Base-by-base conservation (phyloP, 2,113 vertebrate species). In the Callaeas wilsoni region DNA sequence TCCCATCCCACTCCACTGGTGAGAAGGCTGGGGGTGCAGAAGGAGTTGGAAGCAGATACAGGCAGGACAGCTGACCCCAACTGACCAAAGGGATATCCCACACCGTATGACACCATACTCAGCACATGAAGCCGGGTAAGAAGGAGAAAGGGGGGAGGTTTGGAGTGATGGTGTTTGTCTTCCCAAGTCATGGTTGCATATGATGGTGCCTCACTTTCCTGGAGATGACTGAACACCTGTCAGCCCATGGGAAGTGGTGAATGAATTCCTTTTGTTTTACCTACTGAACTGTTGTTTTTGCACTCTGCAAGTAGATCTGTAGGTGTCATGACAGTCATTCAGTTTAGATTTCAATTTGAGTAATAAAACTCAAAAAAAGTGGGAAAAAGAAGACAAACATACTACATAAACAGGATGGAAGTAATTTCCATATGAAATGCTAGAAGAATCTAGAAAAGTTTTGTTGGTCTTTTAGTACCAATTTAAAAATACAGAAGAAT, bases 141-240 rank as follows among this genome's bases (percentile, higher is more conserved):
- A 59, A 69, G 44, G 16, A 41, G 15, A 25, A 86, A 70, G 5
- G 2, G 14, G 7, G 3, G 9, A 68, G 1, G 1, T 44, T 47
- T 7, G 9, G 19, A 68, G 18, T 32, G 7, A 87, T 14, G 29
- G 16, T 26, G 10, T 35, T 42, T 69, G 32, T 69, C n/a, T 82
- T 74, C 50, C 41, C 44, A 69, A 84, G 73, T 50, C 10, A 52
- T 5, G 0, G 1, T 2, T 47, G 21, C 0, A 0, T 1, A 1
- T 23, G 27, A 64, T 14, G 10, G 7, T 81, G 15, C 35, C 35
- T 60, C 6, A 18, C 25, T 53, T 30, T 62, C 20, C 22, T 47
- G 32, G 30, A 22, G 33, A 47, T 33, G 27, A 23, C 15, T 32
- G 33, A 87, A 68, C n/a, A 30, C 13, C 27, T 63, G 52, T 21